Conservation (phyloP, 2,888 invertebrate genomes). For the Norana najaformis region DNA sequence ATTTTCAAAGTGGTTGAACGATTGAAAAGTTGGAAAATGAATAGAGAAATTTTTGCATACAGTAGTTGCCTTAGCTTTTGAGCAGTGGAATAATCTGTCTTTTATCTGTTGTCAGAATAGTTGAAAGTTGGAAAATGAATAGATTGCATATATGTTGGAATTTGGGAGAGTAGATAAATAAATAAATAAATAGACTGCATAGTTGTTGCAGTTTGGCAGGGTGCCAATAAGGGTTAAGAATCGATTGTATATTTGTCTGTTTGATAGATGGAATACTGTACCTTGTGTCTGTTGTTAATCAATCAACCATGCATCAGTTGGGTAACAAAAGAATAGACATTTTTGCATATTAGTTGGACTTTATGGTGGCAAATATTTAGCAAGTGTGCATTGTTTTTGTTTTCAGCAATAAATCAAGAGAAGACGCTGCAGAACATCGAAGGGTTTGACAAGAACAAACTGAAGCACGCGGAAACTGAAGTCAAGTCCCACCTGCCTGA, state of each 20-base stretch:
- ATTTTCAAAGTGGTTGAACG: too few species aligned
- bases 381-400: background rate
- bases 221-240: background rate
- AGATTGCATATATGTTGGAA: background rate
- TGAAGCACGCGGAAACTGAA: constrained; percentile 40
- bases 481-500: constrained; percentile 42
- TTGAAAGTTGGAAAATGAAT: background rate
- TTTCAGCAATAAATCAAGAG: constrained; percentile 38
- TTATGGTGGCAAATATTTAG: background rate
- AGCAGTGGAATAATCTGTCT: too few species aligned
- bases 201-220: background rate
- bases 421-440: constrained; percentile 43
- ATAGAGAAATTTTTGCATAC: too few species aligned
- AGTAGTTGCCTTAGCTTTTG: too few species aligned
- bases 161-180: background rate
- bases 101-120: background rate
- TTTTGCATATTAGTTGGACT: background rate
- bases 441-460: constrained; percentile 41
- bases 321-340: too few species aligned
- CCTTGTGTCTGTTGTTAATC: too few species aligned
- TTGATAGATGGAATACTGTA: background rate
- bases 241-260: background rate
- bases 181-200: background rate
- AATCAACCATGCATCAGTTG: too few species aligned
- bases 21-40: too few species aligned